Base-by-base conservation (phyloP, 2,797 vertebrate species). In the Lindbergichthys nudifrons region DNA sequence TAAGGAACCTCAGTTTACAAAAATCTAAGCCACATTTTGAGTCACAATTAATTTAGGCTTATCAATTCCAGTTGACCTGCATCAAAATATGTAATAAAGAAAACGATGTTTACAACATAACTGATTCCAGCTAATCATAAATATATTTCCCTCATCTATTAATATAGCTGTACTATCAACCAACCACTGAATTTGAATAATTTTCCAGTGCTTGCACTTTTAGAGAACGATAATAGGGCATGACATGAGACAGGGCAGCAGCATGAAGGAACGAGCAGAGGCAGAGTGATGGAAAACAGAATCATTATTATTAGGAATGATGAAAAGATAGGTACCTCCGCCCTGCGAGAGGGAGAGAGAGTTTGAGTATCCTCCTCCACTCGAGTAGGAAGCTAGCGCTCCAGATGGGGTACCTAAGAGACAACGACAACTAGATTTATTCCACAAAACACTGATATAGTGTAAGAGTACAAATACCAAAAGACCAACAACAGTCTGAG, bases 281-380 rank as follows among this genome's bases (percentile, higher is more conserved):
- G 77, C 23, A 80, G 58, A 65, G 46, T 48, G 16, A 81, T 72
- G 67, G 26, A 72, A 45, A 79, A 70, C 32, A 47, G 30, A 80
- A 67, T 36, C 9, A 1, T 9, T 9, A 36, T 36, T 36, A 7
- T 60, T 6, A 62, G 70, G 45, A 58, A 59, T 67, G 75, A 73
- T 16, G 14, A 79, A 83, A 83, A 42, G 15, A 80, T 76, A 80
- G 32, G 42, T 94, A 95, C 94, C 94, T 95, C 92, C 92, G 52
- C 92, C 89, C 86, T 95, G 94, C 6, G 93, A 92, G 71, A 94
- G 92, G 76, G 94, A 92, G 54, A 96, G 92, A 82, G 95, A 94
- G 67, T 94, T 93, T 53, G 93, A 93, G 90, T 94, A 95, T 60
- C 93, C 93, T 89, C 93, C 94, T 87, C 93, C 94, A 82, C 94